Evolutionary conservation across 2,797 vertebrate genomes (phyloP).

Genomic region (Crenichthys baileyi): DNA sequence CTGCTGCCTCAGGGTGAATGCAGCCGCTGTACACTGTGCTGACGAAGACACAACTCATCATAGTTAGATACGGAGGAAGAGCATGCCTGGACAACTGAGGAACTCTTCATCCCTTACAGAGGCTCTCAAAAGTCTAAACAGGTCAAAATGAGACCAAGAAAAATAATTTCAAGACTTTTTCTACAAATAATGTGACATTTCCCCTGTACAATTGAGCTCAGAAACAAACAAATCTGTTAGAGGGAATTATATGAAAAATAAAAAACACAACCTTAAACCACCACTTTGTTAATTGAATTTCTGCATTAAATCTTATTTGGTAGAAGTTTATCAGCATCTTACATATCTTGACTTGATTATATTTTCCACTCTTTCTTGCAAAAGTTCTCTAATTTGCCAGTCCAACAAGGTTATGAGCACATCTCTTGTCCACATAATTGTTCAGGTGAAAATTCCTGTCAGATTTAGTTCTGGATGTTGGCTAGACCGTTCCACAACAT

Average conservation of each 20-base stretch:
- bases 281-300: not conserved
- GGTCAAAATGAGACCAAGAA: too few relatives aligned
- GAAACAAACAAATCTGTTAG: not conserved
- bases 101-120: constrained; percentile 21
- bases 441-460: not conserved
- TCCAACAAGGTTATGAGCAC: not conserved
- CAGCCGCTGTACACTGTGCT: constrained; percentile 53
- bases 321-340: not conserved
- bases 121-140: not conserved
- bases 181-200: not conserved
- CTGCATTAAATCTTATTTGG: not conserved
- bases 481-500: too few relatives aligned
- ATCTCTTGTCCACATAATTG: not conserved
- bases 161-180: not conserved
- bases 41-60: constrained; percentile 60
- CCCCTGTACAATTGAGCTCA: not conserved
- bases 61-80: constrained; percentile 36
- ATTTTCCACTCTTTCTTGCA: too few relatives aligned
- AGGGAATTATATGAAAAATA: not conserved
- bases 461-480: too few relatives aligned
- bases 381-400: too few relatives aligned
- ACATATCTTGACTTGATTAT: too few relatives aligned
- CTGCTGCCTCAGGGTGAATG: constrained; percentile 43
- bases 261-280: not conserved
- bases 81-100: constrained; percentile 49